These are phyloP conservation scores for Catamblyrhynchus diadema DNA, from an alignment of 2,797 vertebrate genomes.

Conservation along the genomic window DNA sequence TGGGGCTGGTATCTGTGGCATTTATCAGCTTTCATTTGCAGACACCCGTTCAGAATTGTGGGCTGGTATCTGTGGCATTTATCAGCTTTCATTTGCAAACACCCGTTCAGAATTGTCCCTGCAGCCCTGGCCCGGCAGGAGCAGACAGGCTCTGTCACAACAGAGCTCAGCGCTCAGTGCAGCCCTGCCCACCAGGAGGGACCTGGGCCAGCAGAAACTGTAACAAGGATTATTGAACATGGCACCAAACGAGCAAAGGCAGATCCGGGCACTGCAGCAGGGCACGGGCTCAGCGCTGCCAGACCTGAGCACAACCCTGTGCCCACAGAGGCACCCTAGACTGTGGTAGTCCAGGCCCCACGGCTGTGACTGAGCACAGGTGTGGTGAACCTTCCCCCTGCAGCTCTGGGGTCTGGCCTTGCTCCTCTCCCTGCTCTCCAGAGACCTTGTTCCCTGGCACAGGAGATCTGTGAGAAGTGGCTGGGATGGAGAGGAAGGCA, in stretches of 20 bases:
- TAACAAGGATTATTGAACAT: background rate
- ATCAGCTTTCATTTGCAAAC: too few species aligned
- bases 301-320: background rate
- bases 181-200: fast-evolving
- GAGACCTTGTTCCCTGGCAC: background rate
- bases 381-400: background rate
- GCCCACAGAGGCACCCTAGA: too few species aligned
- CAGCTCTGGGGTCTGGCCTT: background rate
- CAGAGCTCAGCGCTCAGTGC: background rate
- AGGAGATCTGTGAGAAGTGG: background rate
- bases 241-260: background rate
- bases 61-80: too few species aligned
- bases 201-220: background rate
- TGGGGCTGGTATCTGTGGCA: background rate
- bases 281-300: background rate
- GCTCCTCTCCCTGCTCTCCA: background rate
- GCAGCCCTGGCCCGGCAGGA: background rate
- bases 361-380: fast-evolving
- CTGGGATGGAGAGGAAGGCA: background rate
- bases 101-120: background rate
- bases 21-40: background rate
- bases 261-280: background rate
- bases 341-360: background rate
- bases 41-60: background rate
- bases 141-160: background rate